These are phyloP conservation scores for Drosophila triauraria DNA, from an alignment of 1,140 invertebrate species.

Conservation along the genomic window DNA sequence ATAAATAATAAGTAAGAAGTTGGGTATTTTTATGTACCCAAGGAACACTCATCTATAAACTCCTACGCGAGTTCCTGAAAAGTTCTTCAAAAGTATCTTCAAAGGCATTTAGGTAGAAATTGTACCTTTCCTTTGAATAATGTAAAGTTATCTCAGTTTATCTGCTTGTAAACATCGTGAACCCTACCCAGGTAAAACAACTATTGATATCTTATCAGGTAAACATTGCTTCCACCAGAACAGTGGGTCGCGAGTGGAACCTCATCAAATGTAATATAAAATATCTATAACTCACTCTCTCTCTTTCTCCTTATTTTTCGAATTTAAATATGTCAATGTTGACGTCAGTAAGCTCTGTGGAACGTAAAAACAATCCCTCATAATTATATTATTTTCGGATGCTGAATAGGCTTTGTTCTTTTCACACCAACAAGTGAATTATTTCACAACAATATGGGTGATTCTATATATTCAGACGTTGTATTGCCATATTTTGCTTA, in stretches of 20 bases:
- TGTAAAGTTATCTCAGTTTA: background rate
- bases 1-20: background rate
- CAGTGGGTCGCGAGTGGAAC: background rate
- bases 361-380: background rate
- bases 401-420: conserved; percentile 9
- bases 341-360: background rate
- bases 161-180: background rate
- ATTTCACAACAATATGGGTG: background rate
- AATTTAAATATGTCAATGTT: conserved; percentile 9
- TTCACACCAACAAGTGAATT: background rate
- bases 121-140: background rate
- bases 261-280: background rate
- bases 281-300: background rate
- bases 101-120: background rate
- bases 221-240: background rate
- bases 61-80: background rate
- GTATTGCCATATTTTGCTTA: background rate
- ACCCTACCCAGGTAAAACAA: background rate
- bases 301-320: background rate
- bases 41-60: background rate
- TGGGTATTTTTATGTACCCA: background rate
- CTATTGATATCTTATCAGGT: background rate
- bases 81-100: background rate
- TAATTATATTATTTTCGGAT: background rate
- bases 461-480: background rate